phyloP scores from a whole-genome alignment of 1,140 invertebrate species.

The Drosophila carrolli region DNA sequence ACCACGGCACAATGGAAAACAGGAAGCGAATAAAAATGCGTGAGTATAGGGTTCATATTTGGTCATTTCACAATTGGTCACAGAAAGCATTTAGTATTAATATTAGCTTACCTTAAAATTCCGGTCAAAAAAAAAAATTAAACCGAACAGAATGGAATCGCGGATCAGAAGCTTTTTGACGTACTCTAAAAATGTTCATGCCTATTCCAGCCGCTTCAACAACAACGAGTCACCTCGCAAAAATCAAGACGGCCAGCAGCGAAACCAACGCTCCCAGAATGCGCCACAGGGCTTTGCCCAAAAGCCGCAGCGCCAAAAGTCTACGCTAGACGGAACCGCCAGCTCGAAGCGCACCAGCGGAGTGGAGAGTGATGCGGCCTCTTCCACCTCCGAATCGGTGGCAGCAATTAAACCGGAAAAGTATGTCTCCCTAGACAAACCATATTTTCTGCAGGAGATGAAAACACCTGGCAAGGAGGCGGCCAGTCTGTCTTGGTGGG shows the following conservation, averaged over 20 bases:
- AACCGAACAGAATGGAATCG: no score
- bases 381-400: conserved; percentile 29
- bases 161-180: no score
- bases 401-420: conserved; percentile 52
- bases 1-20: conserved; percentile 64
- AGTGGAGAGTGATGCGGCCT: conserved; percentile 42
- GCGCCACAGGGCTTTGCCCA: conserved; percentile 78
- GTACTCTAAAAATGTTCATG: no score
- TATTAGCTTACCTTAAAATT: neutral
- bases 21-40: conserved; percentile 61
- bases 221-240: conserved; percentile 66
- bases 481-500: conserved; percentile 87
- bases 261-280: conserved; percentile 72
- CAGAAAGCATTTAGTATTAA: no score
- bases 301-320: conserved; percentile 63
- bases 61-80: no score
- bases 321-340: conserved; percentile 47
- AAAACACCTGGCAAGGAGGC: conserved; percentile 74
- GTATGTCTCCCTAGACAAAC: conserved; percentile 79
- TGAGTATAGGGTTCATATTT: conserved; percentile 23
- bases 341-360: conserved; percentile 61
- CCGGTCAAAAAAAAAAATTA: no score
- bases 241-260: conserved; percentile 39
- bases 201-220: conserved; percentile 49
- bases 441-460: conserved; percentile 79